phyloP scores from a whole-genome alignment of 1,140 invertebrate species.

The Oedothorax gibbosus region DNA sequence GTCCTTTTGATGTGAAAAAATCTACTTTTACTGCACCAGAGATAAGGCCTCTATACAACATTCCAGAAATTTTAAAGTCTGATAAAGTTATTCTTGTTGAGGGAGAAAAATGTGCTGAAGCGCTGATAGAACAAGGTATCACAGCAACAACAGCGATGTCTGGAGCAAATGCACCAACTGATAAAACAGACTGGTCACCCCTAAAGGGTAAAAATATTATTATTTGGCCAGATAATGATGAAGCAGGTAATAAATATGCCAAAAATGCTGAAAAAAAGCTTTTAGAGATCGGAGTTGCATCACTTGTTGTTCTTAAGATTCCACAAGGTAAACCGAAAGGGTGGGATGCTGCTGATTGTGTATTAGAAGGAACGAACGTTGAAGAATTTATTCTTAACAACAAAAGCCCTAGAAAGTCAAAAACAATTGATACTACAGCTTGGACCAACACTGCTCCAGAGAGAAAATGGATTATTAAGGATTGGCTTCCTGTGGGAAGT shows the following conservation, averaged over 20 bases:
- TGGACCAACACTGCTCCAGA: constrained; percentile 3
- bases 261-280: constrained; percentile 19
- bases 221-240: constrained; percentile 38
- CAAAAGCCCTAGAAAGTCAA: constrained; percentile 8
- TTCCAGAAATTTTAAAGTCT: constrained; percentile 14
- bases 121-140: constrained; percentile 7
- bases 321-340: not conserved
- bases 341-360: constrained; percentile 29
- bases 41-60: constrained; percentile 10
- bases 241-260: constrained; percentile 16
- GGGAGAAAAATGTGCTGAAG: constrained; percentile 32
- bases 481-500: constrained; percentile 7
- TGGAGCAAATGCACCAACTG: not conserved
- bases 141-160: constrained; percentile 24
- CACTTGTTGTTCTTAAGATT: constrained; percentile 7
- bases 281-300: constrained; percentile 19
- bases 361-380: constrained; percentile 17
- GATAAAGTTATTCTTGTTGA: constrained; percentile 29
- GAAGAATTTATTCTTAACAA: constrained; percentile 18
- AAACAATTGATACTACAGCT: constrained; percentile 8
- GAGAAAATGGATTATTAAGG: constrained; percentile 6
- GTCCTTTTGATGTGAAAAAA: constrained; percentile 20
- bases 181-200: constrained; percentile 19
- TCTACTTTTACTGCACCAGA: not conserved
- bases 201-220: constrained; percentile 5